Percentiles rank a stretch among this genome's conserved stretches.
Evolutionary conservation across 1,140 invertebrate genomes (phyloP).

Genomic region (Cydia strobilella): DNA sequence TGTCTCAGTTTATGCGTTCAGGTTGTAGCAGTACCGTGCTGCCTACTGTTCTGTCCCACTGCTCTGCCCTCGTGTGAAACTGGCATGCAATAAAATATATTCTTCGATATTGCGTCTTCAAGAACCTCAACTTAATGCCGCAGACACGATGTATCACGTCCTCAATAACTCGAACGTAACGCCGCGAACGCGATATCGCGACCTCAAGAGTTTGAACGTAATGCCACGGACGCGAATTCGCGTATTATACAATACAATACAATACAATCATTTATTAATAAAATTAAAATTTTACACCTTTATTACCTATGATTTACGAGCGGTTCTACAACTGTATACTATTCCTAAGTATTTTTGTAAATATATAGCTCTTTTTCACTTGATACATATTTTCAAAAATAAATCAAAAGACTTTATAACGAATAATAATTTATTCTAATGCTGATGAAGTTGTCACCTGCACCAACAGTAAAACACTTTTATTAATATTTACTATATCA

Average conservation of each 20-base stretch:
- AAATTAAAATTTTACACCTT: too few relatives aligned
- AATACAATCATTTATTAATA: too few relatives aligned
- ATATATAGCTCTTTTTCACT: background rate
- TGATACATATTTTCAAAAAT: slow-evolving; percentile 1
- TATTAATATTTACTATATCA: slow-evolving; percentile 8
- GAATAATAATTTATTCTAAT: slow-evolving; percentile 15
- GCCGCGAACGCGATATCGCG: background rate
- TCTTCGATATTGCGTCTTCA: slow-evolving; percentile 16
- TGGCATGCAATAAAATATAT: slow-evolving; percentile 14
- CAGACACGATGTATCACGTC: background rate
- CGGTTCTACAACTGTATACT: background rate
- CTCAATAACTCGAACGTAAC: background rate
- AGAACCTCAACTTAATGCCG: slow-evolving; percentile 1
- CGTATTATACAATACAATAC: too few relatives aligned
- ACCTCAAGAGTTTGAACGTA: background rate
- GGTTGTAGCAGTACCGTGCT: slow-evolving; percentile 6
- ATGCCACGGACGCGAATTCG: background rate
- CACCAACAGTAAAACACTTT: slow-evolving; percentile 11
- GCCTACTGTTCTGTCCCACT: too few relatives aligned
- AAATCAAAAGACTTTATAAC: slow-evolving; percentile 3
- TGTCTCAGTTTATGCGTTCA: slow-evolving; percentile 4
- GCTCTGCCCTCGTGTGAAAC: slow-evolving; percentile 12
- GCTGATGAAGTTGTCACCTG: slow-evolving; percentile 13
- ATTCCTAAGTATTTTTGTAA: too few relatives aligned
- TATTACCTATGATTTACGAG: background rate